Percentiles rank a stretch among this genome's conserved stretches.
phyloP scores from a whole-genome alignment of 2,797 vertebrate genomes.

The Spondyliosoma cantharus region DNA sequence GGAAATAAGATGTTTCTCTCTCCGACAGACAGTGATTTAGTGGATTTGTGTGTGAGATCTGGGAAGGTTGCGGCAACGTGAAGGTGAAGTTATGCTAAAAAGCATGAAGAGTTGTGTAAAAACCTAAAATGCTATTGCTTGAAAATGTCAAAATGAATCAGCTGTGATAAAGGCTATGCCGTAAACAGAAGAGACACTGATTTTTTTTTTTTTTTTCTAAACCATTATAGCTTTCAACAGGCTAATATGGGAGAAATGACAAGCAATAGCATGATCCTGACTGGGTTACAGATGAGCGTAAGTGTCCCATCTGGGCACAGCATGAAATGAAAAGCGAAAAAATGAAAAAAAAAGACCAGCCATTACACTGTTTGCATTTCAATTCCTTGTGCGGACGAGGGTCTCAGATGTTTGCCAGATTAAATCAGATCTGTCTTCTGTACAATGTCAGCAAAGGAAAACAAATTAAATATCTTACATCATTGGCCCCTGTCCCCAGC shows the following conservation, averaged over 20 bases:
- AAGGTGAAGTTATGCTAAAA: not conserved
- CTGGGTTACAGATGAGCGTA: not conserved
- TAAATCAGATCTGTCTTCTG: not conserved
- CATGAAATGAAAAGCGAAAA: not conserved
- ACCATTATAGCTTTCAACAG: not conserved
- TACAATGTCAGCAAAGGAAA: not conserved
- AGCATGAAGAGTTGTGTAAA: not conserved
- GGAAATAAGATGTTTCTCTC: slow-evolving; percentile 9
- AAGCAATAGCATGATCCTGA: not conserved
- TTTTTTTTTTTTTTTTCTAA: not conserved
- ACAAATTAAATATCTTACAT: slow-evolving; percentile 59
- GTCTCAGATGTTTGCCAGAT: not conserved
- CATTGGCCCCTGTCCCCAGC: slow-evolving; percentile 53
- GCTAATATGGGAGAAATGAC: not conserved
- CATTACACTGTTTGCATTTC: not conserved
- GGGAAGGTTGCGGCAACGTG: not conserved
- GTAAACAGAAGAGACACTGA: not conserved
- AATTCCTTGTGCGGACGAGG: not conserved
- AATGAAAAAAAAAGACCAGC: not conserved
- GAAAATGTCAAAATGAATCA: not conserved
- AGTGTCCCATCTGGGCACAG: not conserved
- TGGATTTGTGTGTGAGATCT: not conserved
- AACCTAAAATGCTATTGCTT: not conserved
- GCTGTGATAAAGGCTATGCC: not conserved
- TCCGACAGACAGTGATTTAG: slow-evolving; percentile 11